Percentiles rank a stretch among this genome's conserved stretches.
These are phyloP conservation scores for Oasisia sp. DNA, from an alignment of 2,888 invertebrate genomes.

Conservation along the genomic window DNA sequence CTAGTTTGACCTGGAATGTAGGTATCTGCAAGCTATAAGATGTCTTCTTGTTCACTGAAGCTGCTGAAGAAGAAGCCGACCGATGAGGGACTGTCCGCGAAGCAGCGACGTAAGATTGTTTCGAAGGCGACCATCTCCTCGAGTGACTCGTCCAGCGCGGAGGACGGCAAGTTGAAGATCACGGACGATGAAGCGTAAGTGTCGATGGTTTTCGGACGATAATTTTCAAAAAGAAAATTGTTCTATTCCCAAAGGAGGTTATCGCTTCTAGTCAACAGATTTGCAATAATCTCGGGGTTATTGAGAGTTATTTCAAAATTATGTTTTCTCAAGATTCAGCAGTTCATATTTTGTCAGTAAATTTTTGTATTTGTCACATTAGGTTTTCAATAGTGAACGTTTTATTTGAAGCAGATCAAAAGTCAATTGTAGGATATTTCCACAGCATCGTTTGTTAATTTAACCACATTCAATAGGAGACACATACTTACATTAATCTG, in stretches of 20 bases:
- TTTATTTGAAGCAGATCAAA: too few relatives aligned
- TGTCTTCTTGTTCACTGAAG: background rate
- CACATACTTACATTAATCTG: too few relatives aligned
- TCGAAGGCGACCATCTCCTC: constrained; percentile 96
- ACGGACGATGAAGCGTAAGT: constrained; percentile 61
- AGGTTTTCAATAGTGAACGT: too few relatives aligned
- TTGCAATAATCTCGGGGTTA: too few relatives aligned
- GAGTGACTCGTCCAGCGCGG: constrained; percentile 64
- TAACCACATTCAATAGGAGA: too few relatives aligned
- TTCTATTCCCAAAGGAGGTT: background rate
- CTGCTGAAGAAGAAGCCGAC: constrained; percentile 43
- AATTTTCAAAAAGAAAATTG: background rate
- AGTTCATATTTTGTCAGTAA: too few relatives aligned
- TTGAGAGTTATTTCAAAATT: too few relatives aligned
- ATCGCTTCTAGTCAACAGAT: constrained; percentile 17
- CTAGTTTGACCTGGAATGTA: background rate
- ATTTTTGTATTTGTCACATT: too few relatives aligned
- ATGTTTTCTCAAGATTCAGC: too few relatives aligned
- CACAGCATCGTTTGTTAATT: too few relatives aligned
- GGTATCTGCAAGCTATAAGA: background rate
- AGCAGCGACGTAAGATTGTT: constrained; percentile 87
- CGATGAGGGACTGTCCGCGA: constrained; percentile 79
- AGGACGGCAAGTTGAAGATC: constrained; percentile 65
- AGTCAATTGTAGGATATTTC: too few relatives aligned
- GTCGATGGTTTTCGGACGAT: background rate